Conservation (phyloP, 2,888 invertebrate genomes). For the Coleophora flavipennella region DNA sequence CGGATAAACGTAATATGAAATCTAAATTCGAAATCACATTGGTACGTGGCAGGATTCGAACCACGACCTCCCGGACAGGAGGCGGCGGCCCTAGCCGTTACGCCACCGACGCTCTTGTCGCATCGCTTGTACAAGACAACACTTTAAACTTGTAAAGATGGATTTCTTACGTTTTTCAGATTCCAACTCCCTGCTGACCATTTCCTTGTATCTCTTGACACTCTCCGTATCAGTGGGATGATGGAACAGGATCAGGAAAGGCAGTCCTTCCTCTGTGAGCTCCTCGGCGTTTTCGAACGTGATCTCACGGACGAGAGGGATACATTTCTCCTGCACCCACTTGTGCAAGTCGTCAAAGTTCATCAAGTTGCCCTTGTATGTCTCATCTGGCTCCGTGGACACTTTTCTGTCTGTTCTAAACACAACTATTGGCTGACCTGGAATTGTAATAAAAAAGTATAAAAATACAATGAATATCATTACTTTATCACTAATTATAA, state of each 20-base stretch:
- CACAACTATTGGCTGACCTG: slow-evolving; percentile 85
- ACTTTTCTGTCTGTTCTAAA: slow-evolving; percentile 86
- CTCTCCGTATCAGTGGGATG: slow-evolving; percentile 85
- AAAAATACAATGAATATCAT: too few relatives aligned
- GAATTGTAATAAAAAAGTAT: slow-evolving; percentile 15
- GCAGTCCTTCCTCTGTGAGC: slow-evolving; percentile 97
- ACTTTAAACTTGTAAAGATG: too few relatives aligned
- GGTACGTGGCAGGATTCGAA: too few relatives aligned
- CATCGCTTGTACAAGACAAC: too few relatives aligned
- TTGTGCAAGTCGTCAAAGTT: slow-evolving; percentile 88
- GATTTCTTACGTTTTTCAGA: slow-evolving; percentile 89
- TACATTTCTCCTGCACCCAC: slow-evolving; percentile 95
- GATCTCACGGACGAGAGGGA: slow-evolving; percentile 97
- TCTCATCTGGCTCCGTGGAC: slow-evolving; percentile 87
- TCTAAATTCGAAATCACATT: too few relatives aligned
- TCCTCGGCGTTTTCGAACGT: slow-evolving; percentile 99
- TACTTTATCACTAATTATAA: too few relatives aligned
- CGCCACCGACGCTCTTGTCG: too few relatives aligned
- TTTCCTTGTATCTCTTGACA: slow-evolving; percentile 87
- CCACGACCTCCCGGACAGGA: too few relatives aligned
- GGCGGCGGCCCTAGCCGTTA: too few relatives aligned
- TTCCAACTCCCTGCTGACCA: slow-evolving; percentile 83
- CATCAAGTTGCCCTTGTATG: slow-evolving; percentile 80
- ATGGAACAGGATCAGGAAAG: slow-evolving; percentile 98
- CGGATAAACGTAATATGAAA: too few relatives aligned